Conservation (phyloP, 2,797 vertebrate genomes). For the Adrianichthys oophorus region DNA sequence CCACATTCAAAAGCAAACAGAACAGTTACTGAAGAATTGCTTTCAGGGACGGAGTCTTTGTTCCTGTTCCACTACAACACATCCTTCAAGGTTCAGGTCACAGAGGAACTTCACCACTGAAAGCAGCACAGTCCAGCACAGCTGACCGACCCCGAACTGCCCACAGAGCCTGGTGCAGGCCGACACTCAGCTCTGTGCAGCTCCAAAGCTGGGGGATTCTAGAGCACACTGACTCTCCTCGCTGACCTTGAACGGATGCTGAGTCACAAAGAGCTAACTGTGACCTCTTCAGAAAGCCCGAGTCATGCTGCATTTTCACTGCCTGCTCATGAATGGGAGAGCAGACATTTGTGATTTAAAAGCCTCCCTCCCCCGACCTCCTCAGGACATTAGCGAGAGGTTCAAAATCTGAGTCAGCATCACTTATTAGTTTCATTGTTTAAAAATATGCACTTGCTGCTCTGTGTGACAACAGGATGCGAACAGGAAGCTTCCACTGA, state of each 20-base stretch:
- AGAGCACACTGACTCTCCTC: conserved; percentile 39
- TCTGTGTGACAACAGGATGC: too few species aligned
- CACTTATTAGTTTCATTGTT: too few species aligned
- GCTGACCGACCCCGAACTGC: conserved; percentile 41
- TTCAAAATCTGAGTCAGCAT: too few species aligned
- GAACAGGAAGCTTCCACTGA: too few species aligned
- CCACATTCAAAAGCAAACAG: background rate
- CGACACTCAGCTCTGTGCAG: conserved; percentile 21
- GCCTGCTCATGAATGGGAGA: conserved; percentile 14
- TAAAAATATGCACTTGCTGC: too few species aligned
- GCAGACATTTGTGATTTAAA: too few species aligned
- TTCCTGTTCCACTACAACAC: too few species aligned
- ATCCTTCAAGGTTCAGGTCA: conserved; percentile 14
- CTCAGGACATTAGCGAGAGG: too few species aligned
- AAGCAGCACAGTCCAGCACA: conserved; percentile 38
- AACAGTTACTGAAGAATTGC: background rate
- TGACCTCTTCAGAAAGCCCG: conserved; percentile 42
- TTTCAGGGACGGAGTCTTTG: background rate
- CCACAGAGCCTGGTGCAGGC: background rate
- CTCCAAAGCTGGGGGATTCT: conserved; percentile 42
- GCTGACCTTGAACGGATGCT: conserved; percentile 72
- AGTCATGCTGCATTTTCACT: conserved; percentile 40
- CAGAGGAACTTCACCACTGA: conserved; percentile 6
- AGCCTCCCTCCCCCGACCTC: too few species aligned
- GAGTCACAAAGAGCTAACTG: conserved; percentile 68